Evolutionary conservation across 2,888 invertebrate genomes (phyloP).

Genomic region (Erpobdella octoculata): DNA sequence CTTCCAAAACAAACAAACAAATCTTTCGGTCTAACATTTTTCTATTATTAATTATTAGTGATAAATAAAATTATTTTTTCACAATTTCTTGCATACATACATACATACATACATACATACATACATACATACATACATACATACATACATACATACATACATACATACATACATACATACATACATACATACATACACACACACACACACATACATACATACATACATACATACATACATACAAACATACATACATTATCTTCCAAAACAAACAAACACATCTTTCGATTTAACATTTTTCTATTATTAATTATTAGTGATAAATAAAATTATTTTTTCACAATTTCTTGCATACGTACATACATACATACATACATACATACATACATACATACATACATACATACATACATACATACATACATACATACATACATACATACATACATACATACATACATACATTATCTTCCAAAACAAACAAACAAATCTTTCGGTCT

Average conservation of each 20-base stretch:
- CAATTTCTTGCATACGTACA: conserved; percentile 26
- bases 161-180: not conserved
- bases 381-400: conserved; percentile 27
- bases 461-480: too few relatives aligned
- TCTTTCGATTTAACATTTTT: too few relatives aligned
- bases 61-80: too few relatives aligned
- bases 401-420: conserved; percentile 6
- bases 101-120: not conserved
- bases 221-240: not conserved
- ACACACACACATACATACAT: conserved; percentile 19
- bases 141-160: not conserved
- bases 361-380: conserved; percentile 18
- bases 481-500: too few relatives aligned
- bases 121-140: not conserved
- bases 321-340: too few relatives aligned
- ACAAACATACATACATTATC: not conserved
- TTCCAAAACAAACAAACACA: too few relatives aligned
- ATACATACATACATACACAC: not conserved
- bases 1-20: too few relatives aligned
- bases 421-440: not conserved
- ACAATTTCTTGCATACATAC: too few relatives aligned
- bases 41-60: too few relatives aligned
- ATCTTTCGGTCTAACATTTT: too few relatives aligned
- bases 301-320: too few relatives aligned
- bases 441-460: not conserved